Base-by-base conservation (phyloP, 2,113 vertebrate species). In the Alligator sinensis region DNA sequence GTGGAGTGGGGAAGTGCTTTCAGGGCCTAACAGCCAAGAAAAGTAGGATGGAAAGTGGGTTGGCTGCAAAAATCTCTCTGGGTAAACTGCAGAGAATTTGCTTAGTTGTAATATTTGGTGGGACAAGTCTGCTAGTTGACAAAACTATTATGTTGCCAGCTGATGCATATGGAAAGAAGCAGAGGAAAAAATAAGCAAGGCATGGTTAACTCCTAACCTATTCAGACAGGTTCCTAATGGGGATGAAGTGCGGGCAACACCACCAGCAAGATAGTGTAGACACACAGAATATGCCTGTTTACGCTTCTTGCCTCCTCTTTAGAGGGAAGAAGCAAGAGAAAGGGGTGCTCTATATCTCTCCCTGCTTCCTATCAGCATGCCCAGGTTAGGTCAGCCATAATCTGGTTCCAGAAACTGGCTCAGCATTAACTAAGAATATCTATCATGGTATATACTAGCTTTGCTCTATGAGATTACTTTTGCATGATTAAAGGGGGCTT, bases 371-470 rank as follows among this genome's bases (percentile, higher is more conserved):
- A 80, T 10, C n/a, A 58, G 38, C 1, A 0, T 22, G n/a, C 34
- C 30, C 34, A 63, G 0, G 15, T 16, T n/a, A 28, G 30, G 25
- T n/a, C 70, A 81, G 88, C 54, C n/a, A 81, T 30, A 78, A 74
- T 9, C 13, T 1, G 2, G 11, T 54, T 84, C 24, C n/a, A 72
- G 85, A 75, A 84, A 87, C 80, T 38, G 74, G 16, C 75, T 84
- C 66, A 84, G 54, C 14, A 76, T 88, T 88, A 91, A 92, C 84
- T 27, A 76, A 75, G n/a, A 83, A 92, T 19, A 55, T 27, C 30
- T 83, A 9, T 78, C 90, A 84, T 87, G 30, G 38, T 83, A 66
- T 34, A 78, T 2, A 13, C 21, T 64, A 1, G 80, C 80, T 80
- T 90, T 80, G 4, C 92, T 93, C 64, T 61, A 68, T 3, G 28